Evolutionary conservation across 2,113 vertebrate species (phyloP).

Genomic region (Neolamprologus longior): DNA sequence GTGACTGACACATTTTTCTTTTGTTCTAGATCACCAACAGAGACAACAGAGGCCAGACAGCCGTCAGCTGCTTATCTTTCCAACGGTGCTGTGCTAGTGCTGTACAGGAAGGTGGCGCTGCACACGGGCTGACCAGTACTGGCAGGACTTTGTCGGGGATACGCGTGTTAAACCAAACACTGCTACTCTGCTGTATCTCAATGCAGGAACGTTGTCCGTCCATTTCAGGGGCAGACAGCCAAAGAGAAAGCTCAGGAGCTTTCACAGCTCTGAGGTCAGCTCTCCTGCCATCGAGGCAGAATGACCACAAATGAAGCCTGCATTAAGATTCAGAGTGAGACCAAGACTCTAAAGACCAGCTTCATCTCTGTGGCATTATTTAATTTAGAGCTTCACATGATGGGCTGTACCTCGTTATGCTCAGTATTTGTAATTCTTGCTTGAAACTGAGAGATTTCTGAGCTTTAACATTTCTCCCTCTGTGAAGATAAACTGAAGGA

Average conservation of each 20-base stretch:
- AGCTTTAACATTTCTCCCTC: not conserved
- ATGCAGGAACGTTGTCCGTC: not conserved
- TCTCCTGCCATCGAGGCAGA: not conserved
- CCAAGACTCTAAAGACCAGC: not conserved
- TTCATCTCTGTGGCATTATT: not conserved
- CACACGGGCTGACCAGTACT: not conserved
- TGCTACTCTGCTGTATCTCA: not conserved
- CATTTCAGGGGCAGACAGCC: not conserved
- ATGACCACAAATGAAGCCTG: not conserved
- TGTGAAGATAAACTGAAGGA: not conserved
- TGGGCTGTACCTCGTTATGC: not conserved
- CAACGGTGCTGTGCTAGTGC: not conserved
- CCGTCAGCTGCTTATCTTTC: not conserved
- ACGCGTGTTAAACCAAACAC: not conserved
- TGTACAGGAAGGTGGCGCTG: not conserved
- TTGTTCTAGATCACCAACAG: not conserved
- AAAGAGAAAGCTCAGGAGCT: not conserved
- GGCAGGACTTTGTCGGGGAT: not conserved
- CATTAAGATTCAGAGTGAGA: not conserved
- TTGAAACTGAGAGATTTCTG: not conserved
- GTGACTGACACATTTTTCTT: not conserved
- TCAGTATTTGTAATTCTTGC: not conserved
- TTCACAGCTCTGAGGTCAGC: not conserved
- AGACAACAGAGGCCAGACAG: not conserved
- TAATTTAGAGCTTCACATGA: not conserved